Base-by-base conservation (phyloP, 2,113 vertebrate genomes). In the Muntiacus muntjak region DNA sequence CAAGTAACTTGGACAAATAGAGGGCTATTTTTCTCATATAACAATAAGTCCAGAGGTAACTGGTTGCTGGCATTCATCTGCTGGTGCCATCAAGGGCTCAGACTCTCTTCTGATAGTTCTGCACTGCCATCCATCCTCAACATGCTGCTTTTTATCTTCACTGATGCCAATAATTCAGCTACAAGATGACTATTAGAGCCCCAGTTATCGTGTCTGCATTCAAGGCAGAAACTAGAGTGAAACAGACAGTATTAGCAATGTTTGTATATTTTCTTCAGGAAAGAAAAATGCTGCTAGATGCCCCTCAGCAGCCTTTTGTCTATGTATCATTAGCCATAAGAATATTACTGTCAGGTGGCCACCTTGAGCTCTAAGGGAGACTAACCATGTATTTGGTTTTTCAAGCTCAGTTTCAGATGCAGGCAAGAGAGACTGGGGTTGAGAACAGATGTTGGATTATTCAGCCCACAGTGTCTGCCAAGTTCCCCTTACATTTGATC, bases 121-220 rank as follows among this genome's bases (percentile, higher is more conserved):
- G 28, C 17, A 40, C 83, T 82, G 43, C 57, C 54, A 52, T 85
- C 85, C 60, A 82, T 83, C 36, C 74, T 95, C 47, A 93, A 58
- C 9, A 8, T 89, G 47, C 86, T 58, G 50, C 26, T 87, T 97
- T 95, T 95, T 96, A 87, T 78, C 86, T 97, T 95, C 55, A 50
- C 45, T 87, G 71, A 62, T 86, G 25, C 71, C 86, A 88, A 71
- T 86, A 95, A 93, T 78, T 91, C 15, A 94, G 60, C 60, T 95
- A 71, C 43, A 87, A 87, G 83, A 87, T 96, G 83, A 30, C 92
- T 93, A 95, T 93, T 91, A 91, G 43, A 97, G 54, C 67, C 76
- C 54, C 50, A 95, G 67, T 82, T 83, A 96, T 64, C 54, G 14
- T 1, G 25, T 92, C 82, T 94, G 58, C 82, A 93, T 87, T 96